Percentiles rank a stretch among this genome's conserved stretches.
Evolutionary conservation across 1,140 invertebrate species (phyloP).

Genomic region (Paracyclopina nana): DNA sequence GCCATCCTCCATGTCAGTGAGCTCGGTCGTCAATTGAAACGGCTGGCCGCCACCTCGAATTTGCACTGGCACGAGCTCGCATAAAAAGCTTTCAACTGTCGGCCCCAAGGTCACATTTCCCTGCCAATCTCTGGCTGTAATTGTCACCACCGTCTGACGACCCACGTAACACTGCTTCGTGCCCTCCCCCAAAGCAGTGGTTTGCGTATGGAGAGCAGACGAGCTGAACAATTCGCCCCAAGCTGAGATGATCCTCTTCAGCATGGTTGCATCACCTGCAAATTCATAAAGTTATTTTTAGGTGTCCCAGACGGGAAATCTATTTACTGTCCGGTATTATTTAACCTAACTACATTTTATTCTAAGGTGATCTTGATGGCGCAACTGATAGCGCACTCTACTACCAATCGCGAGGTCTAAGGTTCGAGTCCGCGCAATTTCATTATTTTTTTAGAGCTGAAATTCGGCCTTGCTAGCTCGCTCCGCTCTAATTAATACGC

Average conservation of each 20-base stretch:
- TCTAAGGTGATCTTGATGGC: too few relatives aligned
- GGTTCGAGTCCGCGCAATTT: too few relatives aligned
- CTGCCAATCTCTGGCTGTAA: slow-evolving; percentile 28
- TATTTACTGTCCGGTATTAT: too few relatives aligned
- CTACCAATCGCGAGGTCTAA: too few relatives aligned
- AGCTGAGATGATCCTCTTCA: not conserved
- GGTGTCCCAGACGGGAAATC: too few relatives aligned
- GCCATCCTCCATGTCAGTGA: slow-evolving; percentile 30
- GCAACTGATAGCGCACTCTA: too few relatives aligned
- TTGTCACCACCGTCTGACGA: slow-evolving; percentile 24
- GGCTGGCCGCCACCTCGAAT: slow-evolving; percentile 2
- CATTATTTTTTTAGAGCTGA: too few relatives aligned
- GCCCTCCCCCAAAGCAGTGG: slow-evolving; percentile 23
- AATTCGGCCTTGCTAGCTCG: too few relatives aligned
- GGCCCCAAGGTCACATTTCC: slow-evolving; percentile 26
- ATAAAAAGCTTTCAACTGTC: slow-evolving; percentile 14
- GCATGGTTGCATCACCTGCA: too few relatives aligned
- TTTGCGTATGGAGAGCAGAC: not conserved
- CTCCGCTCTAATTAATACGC: too few relatives aligned
- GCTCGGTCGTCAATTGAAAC: slow-evolving; percentile 20
- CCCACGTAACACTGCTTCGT: slow-evolving; percentile 25
- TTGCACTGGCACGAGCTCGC: slow-evolving; percentile 19
- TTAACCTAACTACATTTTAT: too few relatives aligned
- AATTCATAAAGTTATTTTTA: too few relatives aligned
- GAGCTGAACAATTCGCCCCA: slow-evolving; percentile 2